phyloP scores from a whole-genome alignment of 64 coral and sea anemone species.

The Orbicella faveolata region DNA sequence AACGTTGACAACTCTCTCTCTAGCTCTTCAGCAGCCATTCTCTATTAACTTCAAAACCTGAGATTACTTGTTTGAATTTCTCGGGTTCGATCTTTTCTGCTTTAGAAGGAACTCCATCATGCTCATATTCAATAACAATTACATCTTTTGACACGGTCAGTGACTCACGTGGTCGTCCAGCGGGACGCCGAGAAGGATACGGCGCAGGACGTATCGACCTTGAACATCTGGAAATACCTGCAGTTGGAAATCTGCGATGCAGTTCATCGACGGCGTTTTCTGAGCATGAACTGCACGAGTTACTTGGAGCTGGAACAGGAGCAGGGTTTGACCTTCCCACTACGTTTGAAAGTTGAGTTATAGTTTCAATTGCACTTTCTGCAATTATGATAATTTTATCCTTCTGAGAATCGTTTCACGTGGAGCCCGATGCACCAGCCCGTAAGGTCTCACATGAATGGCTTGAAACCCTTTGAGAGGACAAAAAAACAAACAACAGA shows the following conservation, averaged over 20 bases:
- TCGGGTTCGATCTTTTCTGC: slow-evolving; percentile 50
- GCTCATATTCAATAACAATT: slow-evolving; percentile 56
- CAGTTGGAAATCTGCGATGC: slow-evolving; percentile 55
- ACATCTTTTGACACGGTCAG: slow-evolving; percentile 58
- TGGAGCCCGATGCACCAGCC: no score
- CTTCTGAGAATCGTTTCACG: not conserved
- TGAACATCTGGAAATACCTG: not conserved
- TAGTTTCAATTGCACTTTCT: slow-evolving; percentile 59
- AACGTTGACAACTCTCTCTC: slow-evolving; percentile 18
- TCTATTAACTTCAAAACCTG: slow-evolving; percentile 48
- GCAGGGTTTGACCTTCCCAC: slow-evolving; percentile 36
- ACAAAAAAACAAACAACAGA: no score
- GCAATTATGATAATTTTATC: slow-evolving; percentile 56
- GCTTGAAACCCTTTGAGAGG: no score
- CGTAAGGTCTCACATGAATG: no score
- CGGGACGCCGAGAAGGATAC: slow-evolving; percentile 5
- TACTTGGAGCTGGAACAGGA: not conserved
- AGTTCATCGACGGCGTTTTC: slow-evolving; percentile 39
- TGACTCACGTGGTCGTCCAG: slow-evolving; percentile 29
- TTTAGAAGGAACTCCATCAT: slow-evolving; percentile 54
- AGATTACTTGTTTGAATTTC: slow-evolving; percentile 52
- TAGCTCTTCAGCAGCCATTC: slow-evolving; percentile 39
- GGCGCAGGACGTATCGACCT: slow-evolving; percentile 4
- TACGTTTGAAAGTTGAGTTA: slow-evolving; percentile 38
- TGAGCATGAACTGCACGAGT: slow-evolving; percentile 1